Evolutionary conservation across 2,113 vertebrate species (phyloP).

Genomic region (Cricetomys ansorgei): DNA sequence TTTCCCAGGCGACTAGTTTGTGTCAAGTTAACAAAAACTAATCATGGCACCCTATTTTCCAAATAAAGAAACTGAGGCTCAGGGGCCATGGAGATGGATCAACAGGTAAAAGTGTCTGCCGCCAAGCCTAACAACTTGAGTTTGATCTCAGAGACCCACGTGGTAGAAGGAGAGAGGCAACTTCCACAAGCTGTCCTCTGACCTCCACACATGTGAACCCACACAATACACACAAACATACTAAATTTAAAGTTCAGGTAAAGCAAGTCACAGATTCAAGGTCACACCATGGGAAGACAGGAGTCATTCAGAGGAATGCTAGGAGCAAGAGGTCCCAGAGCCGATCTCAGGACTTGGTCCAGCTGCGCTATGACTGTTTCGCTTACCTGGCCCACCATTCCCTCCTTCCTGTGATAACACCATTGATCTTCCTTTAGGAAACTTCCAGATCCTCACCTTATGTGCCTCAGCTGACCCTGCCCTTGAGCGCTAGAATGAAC

Average conservation of each 20-base stretch:
- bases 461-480: not conserved
- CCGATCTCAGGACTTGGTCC: not conserved
- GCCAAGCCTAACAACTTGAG: not conserved
- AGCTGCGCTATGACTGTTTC: not conserved
- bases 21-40: not conserved
- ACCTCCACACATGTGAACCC: not conserved
- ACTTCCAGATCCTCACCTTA: not conserved
- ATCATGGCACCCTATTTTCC: not conserved
- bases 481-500: not conserved
- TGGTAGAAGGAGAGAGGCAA: not conserved
- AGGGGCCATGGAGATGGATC: not conserved
- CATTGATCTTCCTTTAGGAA: not conserved
- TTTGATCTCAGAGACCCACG: not conserved
- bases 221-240: not conserved
- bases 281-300: not conserved
- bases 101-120: too few species aligned
- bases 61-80: slow-evolving; percentile 19
- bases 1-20: not conserved
- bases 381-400: not conserved
- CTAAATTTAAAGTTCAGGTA: not conserved
- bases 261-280: not conserved
- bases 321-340: not conserved
- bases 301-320: not conserved
- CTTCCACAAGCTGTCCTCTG: not conserved
- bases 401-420: not conserved